A percentile compares a stretch with the other conserved stretches of the same genome.
These are phyloP conservation scores for Microvelia longipes DNA, from an alignment of 1,140 invertebrate species.

Conservation along the genomic window DNA sequence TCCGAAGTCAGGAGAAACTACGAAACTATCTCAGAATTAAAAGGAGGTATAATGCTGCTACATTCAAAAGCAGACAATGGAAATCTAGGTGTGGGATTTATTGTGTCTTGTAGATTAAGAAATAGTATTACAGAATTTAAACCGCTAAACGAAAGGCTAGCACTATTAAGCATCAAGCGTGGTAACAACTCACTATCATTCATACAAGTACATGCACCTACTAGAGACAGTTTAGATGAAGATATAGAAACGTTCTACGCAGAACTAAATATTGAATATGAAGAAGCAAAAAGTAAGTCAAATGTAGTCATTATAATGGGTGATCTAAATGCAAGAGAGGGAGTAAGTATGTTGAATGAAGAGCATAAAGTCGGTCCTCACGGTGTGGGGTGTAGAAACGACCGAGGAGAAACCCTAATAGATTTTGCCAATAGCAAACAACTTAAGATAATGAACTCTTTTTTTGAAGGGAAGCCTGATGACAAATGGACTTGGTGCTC, in stretches of 20 bases:
- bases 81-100: conserved; percentile 1
- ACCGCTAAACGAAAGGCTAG: background rate
- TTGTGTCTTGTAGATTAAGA: background rate
- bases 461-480: background rate
- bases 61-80: background rate
- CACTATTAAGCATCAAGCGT: background rate
- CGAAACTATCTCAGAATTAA: background rate
- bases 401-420: background rate
- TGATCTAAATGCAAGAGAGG: background rate
- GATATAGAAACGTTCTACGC: background rate
- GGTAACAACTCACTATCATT: background rate
- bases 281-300: background rate
- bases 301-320: background rate
- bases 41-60: background rate
- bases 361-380: background rate
- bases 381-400: background rate
- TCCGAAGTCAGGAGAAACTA: conserved; percentile 6
- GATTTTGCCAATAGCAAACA: background rate
- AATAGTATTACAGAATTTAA: background rate
- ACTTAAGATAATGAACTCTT: background rate
- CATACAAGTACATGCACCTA: conserved; percentile 2
- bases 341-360: background rate
- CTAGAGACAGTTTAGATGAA: background rate
- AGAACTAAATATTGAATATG: background rate
- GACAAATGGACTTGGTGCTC: conserved; percentile 1